These are phyloP conservation scores for Malurus splendens DNA, from an alignment of 2,797 vertebrate species.

Conservation along the genomic window DNA sequence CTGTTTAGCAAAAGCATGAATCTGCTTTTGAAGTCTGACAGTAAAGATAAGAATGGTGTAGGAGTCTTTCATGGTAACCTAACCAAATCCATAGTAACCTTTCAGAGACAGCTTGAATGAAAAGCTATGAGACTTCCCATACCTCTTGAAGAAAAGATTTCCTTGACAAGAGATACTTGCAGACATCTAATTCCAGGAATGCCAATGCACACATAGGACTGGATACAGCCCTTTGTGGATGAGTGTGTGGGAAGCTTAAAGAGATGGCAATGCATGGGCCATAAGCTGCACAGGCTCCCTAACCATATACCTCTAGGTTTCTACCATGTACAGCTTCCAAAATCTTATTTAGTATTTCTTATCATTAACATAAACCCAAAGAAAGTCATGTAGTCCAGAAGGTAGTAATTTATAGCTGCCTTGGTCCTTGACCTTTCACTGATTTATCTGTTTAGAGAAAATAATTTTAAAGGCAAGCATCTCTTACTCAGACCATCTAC, in stretches of 20 bases:
- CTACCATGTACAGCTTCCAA: neutral
- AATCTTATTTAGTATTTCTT: neutral
- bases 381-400: neutral
- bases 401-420: neutral
- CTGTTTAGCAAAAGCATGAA: neutral
- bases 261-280: neutral
- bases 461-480: neutral
- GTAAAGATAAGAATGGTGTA: neutral
- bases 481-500: neutral
- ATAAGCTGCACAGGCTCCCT: neutral
- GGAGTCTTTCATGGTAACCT: neutral
- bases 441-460: neutral
- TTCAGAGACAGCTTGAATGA: neutral
- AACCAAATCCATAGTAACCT: neutral
- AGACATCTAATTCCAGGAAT: neutral
- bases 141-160: neutral
- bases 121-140: neutral
- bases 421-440: neutral
- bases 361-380: neutral
- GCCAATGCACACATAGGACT: neutral
- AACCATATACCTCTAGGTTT: neutral
- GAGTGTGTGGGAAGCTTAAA: neutral
- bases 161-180: neutral
- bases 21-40: neutral
- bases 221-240: neutral